A percentile compares a stretch with the other conserved stretches of the same genome.
These are phyloP conservation scores for Decapterus maruadsi DNA, from an alignment of 2,797 vertebrate genomes.

Conservation along the genomic window DNA sequence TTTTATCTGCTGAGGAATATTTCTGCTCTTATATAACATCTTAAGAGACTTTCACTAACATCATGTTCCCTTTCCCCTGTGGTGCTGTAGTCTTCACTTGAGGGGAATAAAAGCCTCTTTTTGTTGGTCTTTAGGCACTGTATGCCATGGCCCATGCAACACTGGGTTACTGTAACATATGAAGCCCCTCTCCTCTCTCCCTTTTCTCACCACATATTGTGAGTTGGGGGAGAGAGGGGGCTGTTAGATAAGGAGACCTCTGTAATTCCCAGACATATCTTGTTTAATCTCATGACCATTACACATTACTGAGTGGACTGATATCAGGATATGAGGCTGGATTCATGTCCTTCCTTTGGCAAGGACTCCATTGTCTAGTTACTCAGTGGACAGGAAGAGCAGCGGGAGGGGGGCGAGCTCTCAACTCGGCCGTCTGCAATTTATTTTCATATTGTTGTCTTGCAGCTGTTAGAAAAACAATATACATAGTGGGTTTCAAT, in stretches of 20 bases:
- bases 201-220: slow-evolving; percentile 44
- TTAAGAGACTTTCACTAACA: slow-evolving; percentile 75
- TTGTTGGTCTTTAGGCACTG: slow-evolving; percentile 54
- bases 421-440: slow-evolving; percentile 59
- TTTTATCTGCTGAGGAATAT: slow-evolving; percentile 84
- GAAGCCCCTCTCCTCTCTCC: slow-evolving; percentile 24
- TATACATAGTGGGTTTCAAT: slow-evolving; percentile 45
- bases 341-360: slow-evolving; percentile 80
- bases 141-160: slow-evolving; percentile 34
- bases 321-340: slow-evolving; percentile 82
- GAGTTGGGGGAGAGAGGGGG: slow-evolving; percentile 44
- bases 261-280: slow-evolving; percentile 75
- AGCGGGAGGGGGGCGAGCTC: slow-evolving; percentile 56
- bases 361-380: slow-evolving; percentile 80
- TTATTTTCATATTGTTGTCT: slow-evolving; percentile 69
- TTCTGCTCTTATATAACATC: slow-evolving; percentile 81
- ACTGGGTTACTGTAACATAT: slow-evolving; percentile 44
- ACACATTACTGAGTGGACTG: slow-evolving; percentile 66
- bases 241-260: slow-evolving; percentile 58
- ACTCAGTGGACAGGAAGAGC: slow-evolving; percentile 73
- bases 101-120: slow-evolving; percentile 71
- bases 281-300: slow-evolving; percentile 76
- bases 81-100: slow-evolving; percentile 67
- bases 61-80: slow-evolving; percentile 63
- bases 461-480: slow-evolving; percentile 74